Conservation (phyloP, 2,113 vertebrate genomes). For the Lasiurus borealis region DNA sequence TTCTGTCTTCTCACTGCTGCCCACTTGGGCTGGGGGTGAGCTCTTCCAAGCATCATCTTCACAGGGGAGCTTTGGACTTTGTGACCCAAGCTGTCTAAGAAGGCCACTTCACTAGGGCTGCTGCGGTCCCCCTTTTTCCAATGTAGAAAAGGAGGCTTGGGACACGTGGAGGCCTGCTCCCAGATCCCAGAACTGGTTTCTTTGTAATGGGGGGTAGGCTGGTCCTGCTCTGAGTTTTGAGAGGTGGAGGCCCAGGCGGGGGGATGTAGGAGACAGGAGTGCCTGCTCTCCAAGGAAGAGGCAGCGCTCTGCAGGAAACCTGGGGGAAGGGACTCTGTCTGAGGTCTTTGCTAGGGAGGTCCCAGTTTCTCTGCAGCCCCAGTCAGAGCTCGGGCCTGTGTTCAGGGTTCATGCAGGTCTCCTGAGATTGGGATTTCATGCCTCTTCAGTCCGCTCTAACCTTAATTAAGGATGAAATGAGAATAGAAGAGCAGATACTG, state of each 20-base stretch:
- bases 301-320: not conserved
- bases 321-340: not conserved
- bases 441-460: not conserved
- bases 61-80: not conserved
- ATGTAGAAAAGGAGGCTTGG: not conserved
- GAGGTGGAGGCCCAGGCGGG: not conserved
- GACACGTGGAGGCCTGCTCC: not conserved
- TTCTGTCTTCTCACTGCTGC: not conserved
- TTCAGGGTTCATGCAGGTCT: not conserved
- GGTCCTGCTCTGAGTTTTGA: not conserved
- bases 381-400: not conserved
- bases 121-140: not conserved
- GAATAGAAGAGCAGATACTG: not conserved
- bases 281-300: not conserved
- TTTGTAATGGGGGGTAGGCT: fast-evolving
- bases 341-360: not conserved
- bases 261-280: not conserved
- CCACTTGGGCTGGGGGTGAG: not conserved
- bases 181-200: not conserved
- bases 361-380: not conserved
- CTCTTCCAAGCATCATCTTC: not conserved
- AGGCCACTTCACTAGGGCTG: not conserved
- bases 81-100: not conserved
- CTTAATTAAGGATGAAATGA: not conserved
- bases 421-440: not conserved